Evolutionary conservation across 1,140 invertebrate species (phyloP).

Genomic region (Drosophila sturtevanti): DNA sequence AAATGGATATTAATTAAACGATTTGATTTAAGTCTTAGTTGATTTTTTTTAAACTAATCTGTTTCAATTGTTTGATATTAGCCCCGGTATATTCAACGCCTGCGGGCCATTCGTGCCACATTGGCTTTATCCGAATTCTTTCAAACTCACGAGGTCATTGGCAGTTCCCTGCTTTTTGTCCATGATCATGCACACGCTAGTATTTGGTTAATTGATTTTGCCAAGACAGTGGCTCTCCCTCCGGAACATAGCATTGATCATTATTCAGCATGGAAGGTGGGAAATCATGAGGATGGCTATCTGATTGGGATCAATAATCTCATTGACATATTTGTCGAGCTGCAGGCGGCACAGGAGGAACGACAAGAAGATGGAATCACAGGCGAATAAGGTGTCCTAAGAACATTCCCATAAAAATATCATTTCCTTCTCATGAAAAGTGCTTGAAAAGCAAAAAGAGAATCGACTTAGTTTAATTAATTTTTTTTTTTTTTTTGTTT

Average conservation of each 20-base stretch:
- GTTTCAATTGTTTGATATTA: constrained; percentile 83
- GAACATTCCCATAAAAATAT: neutral
- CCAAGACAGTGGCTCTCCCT: constrained; percentile 95
- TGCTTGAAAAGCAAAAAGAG: neutral
- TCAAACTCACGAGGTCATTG: constrained; percentile 96
- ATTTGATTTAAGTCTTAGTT: constrained; percentile 83
- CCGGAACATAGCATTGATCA: constrained; percentile 90
- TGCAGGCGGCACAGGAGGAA: constrained; percentile 58
- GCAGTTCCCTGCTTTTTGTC: constrained; percentile 97
- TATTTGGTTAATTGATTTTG: constrained; percentile 99
- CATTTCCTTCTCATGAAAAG: neutral
- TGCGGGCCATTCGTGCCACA: constrained; percentile 92
- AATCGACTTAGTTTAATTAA: neutral
- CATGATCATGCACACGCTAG: constrained; percentile 94
- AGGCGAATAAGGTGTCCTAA: neutral
- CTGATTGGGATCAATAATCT: constrained; percentile 97
- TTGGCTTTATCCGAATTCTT: constrained; percentile 95
- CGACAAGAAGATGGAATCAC: neutral
- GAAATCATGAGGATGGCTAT: constrained; percentile 99
- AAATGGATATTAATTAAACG: neutral
- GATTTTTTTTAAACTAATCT: neutral
- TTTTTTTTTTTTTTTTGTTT: neutral
- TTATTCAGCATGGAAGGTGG: constrained; percentile 93
- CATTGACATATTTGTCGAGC: constrained; percentile 90
- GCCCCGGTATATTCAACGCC: constrained; percentile 92